Conservation (phyloP, 1,140 invertebrate species). For the Zaprionus inermis region DNA sequence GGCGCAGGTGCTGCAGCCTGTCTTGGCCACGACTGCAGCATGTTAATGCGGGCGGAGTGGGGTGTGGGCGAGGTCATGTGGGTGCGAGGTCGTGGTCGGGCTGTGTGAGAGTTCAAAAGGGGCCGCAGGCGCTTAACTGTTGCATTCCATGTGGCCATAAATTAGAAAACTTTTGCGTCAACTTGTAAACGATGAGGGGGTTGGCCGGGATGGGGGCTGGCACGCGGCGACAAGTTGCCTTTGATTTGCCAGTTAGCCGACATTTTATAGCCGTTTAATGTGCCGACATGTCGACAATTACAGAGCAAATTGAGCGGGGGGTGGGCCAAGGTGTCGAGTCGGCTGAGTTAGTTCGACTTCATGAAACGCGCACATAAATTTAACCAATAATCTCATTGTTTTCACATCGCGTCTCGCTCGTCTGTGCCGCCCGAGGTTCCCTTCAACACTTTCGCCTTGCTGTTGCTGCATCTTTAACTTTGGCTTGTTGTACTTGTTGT, state of each 20-base stretch:
- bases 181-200: conserved; percentile 7
- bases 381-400: conserved; percentile 79
- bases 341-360: conserved; percentile 19
- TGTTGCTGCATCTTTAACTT: conserved; percentile 39
- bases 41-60: conserved; percentile 65
- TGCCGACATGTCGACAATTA: conserved; percentile 80
- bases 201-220: neutral
- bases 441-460: conserved; percentile 57
- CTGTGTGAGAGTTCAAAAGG: conserved; percentile 39
- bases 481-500: conserved; percentile 31
- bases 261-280: conserved; percentile 78
- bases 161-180: conserved; percentile 69
- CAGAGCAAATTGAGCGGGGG: conserved; percentile 43
- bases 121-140: conserved; percentile 71
- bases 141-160: conserved; percentile 71
- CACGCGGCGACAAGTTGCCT: conserved; percentile 68
- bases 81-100: conserved; percentile 7
- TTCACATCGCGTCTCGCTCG: conserved; percentile 68
- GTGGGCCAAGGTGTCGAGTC: neutral
- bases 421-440: conserved; percentile 49
- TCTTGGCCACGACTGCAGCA: conserved; percentile 22
- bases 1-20: neutral
- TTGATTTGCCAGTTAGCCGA: conserved; percentile 72
- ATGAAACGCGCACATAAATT: conserved; percentile 69
- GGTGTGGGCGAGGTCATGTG: conserved; percentile 33